A percentile compares a stretch with the other conserved stretches of the same genome.
Evolutionary conservation across 2,888 invertebrate genomes (phyloP).

Genomic region (Heptascelio sp.): DNA sequence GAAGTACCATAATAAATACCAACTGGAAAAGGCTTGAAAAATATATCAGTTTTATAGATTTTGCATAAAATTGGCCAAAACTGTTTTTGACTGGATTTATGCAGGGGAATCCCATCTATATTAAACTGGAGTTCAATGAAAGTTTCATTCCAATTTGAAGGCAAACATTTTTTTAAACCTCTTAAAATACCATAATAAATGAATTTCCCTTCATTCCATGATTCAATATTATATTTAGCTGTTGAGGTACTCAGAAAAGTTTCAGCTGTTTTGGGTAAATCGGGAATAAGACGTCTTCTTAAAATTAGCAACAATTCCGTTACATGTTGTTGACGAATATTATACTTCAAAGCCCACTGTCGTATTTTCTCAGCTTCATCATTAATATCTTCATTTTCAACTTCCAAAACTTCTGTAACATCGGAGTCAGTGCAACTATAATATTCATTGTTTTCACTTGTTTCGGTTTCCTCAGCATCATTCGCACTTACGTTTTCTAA

Average conservation of each 20-base stretch:
- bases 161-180: no score
- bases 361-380: conserved; percentile 6
- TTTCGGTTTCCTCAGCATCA: no score
- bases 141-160: no score
- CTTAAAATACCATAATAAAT: conserved; percentile 40
- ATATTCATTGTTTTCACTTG: not conserved
- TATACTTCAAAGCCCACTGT: not conserved
- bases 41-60: not conserved
- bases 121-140: no score
- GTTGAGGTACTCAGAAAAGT: conserved; percentile 28
- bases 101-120: no score
- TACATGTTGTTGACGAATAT: not conserved
- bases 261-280: conserved; percentile 19
- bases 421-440: conserved; percentile 12
- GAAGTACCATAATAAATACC: not conserved
- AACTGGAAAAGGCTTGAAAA: not conserved
- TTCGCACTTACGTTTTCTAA: no score
- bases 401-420: not conserved
- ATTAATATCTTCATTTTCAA: not conserved
- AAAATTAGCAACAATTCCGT: not conserved
- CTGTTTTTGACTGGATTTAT: no score
- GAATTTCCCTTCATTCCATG: conserved; percentile 38
- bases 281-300: conserved; percentile 4
- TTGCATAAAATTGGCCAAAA: not conserved
- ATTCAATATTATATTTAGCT: conserved; percentile 16